phyloP scores from a whole-genome alignment of 2,797 vertebrate species.

The Myiotriccus ornatus region DNA sequence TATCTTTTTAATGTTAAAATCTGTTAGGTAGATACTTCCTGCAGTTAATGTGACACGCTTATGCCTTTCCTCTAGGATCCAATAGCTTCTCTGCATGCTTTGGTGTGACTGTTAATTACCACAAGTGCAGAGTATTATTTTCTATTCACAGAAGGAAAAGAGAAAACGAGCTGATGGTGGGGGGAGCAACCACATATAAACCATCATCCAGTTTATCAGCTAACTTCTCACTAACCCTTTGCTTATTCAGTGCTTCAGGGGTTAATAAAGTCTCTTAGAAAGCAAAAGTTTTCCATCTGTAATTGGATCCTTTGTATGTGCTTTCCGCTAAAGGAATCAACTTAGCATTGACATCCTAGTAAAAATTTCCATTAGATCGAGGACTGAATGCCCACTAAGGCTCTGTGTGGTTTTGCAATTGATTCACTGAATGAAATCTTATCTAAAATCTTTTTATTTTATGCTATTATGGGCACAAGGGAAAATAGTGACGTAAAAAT shows the following conservation, averaged over 20 bases:
- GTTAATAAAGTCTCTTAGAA: constrained; percentile 70
- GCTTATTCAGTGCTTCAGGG: constrained; percentile 47
- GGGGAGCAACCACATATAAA: not conserved
- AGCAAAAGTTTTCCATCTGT: constrained; percentile 70
- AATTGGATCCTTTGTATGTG: constrained; percentile 76
- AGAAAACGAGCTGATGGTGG: not conserved
- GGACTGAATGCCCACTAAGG: constrained; percentile 72
- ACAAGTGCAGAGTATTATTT: not conserved
- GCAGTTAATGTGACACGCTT: not conserved
- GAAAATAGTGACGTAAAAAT: constrained; percentile 67
- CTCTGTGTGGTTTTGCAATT: constrained; percentile 76
- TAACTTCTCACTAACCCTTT: constrained; percentile 20
- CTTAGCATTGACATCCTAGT: constrained; percentile 76
- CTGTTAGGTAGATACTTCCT: not conserved
- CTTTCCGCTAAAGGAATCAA: constrained; percentile 76
- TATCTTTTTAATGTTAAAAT: not conserved
- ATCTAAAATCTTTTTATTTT: constrained; percentile 88
- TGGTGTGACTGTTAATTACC: not conserved
- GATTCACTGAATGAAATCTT: constrained; percentile 83
- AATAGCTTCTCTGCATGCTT: not conserved
- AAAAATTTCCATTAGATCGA: constrained; percentile 80
- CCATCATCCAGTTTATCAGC: not conserved
- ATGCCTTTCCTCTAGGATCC: not conserved
- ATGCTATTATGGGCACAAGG: constrained; percentile 77
- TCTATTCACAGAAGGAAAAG: not conserved